A percentile compares a stretch with the other conserved stretches of the same genome.
Evolutionary conservation across 2,797 vertebrate species (phyloP).

Genomic region (Vespertilio murinus): DNA sequence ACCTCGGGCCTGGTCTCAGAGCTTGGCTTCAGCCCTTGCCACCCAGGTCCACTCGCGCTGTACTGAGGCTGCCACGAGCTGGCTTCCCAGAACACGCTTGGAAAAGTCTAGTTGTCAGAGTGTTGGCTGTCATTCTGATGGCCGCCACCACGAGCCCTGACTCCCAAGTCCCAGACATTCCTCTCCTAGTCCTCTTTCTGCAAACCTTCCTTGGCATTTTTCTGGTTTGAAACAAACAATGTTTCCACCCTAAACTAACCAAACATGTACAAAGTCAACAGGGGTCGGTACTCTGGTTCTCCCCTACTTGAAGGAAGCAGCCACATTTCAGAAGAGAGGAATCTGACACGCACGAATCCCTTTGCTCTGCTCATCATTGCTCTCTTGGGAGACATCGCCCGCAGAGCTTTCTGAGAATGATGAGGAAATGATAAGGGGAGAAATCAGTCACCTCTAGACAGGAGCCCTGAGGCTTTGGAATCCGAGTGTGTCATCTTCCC

Average conservation of each 20-base stretch:
- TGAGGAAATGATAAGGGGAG: slow-evolving; percentile 10
- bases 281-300: background rate
- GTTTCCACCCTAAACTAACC: background rate
- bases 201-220: background rate
- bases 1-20: background rate
- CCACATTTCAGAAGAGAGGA: background rate
- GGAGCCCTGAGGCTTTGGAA: background rate
- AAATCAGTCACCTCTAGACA: slow-evolving; percentile 25
- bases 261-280: background rate
- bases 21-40: background rate
- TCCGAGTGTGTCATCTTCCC: background rate
- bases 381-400: background rate
- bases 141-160: background rate
- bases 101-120: background rate
- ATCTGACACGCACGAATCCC: background rate
- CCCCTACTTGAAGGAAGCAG: background rate
- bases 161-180: background rate
- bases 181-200: background rate
- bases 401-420: slow-evolving; percentile 26
- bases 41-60: background rate
- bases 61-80: background rate
- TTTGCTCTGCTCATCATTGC: background rate
- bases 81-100: rapidly evolving
- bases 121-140: background rate
- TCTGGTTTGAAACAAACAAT: background rate